Conservation (phyloP, 2,113 vertebrate species). For the Micromys minutus region DNA sequence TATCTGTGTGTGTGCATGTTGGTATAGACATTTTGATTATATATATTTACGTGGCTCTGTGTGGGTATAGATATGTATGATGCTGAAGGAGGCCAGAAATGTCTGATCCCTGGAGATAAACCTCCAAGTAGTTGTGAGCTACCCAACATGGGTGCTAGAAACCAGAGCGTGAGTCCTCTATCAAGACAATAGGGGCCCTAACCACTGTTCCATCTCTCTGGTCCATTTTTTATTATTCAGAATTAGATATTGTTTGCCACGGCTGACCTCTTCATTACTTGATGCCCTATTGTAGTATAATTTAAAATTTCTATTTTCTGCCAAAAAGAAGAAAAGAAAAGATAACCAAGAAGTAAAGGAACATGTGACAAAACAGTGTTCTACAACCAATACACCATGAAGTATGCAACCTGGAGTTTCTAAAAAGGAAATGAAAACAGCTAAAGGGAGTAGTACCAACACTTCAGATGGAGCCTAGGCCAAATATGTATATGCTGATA, state of each 20-base stretch:
- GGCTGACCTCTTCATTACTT: neutral
- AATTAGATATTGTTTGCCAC: neutral
- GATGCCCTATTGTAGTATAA: neutral
- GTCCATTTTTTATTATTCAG: neutral
- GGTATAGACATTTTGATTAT: neutral
- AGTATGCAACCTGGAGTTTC: conserved; percentile 22
- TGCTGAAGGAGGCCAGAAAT: neutral
- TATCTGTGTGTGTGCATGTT: neutral
- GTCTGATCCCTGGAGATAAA: neutral
- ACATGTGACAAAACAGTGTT: conserved; percentile 15
- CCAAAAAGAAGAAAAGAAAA: conserved; percentile 56
- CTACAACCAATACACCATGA: conserved; percentile 36
- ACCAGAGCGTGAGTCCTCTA: neutral
- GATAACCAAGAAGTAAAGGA: conserved; percentile 24
- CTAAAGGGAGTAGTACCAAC: conserved; percentile 37
- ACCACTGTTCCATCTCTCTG: neutral
- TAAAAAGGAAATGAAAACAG: conserved; percentile 58
- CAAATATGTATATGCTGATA: neutral
- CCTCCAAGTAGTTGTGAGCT: neutral
- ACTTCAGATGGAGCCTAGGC: conserved; percentile 18
- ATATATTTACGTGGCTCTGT: neutral
- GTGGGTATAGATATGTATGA: neutral
- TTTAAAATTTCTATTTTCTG: neutral
- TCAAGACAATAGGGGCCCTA: neutral
- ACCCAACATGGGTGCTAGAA: too few species aligned